Evolutionary conservation across 2,888 invertebrate species (phyloP).

Genomic region (Colletes collaris): DNA sequence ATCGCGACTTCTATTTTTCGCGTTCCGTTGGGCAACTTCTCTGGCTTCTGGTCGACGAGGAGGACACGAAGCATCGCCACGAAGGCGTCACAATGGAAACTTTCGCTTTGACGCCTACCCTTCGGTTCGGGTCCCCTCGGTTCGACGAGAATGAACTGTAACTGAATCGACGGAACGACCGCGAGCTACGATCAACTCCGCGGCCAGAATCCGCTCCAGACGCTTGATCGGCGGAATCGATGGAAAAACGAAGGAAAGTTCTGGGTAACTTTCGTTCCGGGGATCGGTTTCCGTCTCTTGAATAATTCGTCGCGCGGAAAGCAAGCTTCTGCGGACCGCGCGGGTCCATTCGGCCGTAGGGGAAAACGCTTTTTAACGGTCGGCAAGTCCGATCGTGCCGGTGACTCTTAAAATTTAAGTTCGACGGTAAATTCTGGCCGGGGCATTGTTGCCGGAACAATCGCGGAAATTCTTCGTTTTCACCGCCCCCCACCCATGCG

Average conservation of each 20-base stretch:
- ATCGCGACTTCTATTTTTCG: not conserved
- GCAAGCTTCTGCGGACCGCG: conserved; percentile 14
- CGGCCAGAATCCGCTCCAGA: conserved; percentile 33
- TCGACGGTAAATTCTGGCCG: conserved; percentile 32
- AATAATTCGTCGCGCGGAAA: conserved; percentile 63
- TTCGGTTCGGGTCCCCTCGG: conserved; percentile 20
- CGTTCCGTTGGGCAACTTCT: conserved; percentile 31
- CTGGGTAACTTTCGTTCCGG: conserved; percentile 36
- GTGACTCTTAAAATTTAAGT: conserved; percentile 62
- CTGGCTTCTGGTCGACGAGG: conserved; percentile 10
- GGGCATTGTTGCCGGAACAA: conserved; percentile 56
- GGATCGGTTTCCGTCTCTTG: conserved; percentile 26
- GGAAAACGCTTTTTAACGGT: conserved; percentile 48
- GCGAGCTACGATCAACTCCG: conserved; percentile 41
- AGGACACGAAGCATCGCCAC: conserved; percentile 27
- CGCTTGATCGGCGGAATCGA: conserved; percentile 34
- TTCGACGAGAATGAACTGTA: conserved; percentile 44
- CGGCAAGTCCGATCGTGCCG: conserved; percentile 55
- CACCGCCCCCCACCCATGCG: not conserved
- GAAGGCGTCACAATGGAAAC: conserved; percentile 59
- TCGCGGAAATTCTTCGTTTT: conserved; percentile 34
- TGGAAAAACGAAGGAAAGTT: conserved; percentile 34
- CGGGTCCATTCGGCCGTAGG: conserved; percentile 39
- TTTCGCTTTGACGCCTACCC: conserved; percentile 55
- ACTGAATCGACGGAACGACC: conserved; percentile 42